Evolutionary conservation across 1,140 invertebrate species (phyloP).

Genomic region (Myzus persicae): DNA sequence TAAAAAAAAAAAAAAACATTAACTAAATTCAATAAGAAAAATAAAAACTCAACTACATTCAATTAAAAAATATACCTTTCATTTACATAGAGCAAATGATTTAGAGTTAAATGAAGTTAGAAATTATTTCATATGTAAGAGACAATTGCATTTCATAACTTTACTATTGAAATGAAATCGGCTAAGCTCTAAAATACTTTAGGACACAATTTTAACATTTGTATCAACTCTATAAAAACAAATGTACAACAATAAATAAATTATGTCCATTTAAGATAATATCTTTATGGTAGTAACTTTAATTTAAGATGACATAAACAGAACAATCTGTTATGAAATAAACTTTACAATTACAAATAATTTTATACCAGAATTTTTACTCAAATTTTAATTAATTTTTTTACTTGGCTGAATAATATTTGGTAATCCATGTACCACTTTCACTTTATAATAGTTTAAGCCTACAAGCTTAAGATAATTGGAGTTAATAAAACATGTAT

Average conservation of each 20-base stretch:
- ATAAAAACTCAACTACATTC: too few relatives aligned
- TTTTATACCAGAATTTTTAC: not conserved
- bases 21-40: too few relatives aligned
- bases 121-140: constrained; percentile 15
- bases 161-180: constrained; percentile 49
- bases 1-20: not conserved
- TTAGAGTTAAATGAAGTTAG: not conserved
- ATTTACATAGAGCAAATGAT: not conserved
- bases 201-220: constrained; percentile 41
- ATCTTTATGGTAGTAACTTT: not conserved
- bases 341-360: not conserved
- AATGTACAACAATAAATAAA: constrained; percentile 16
- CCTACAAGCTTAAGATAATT: not conserved
- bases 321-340: not conserved
- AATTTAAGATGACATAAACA: not conserved
- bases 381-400: not conserved
- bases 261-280: constrained; percentile 13
- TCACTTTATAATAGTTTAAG: not conserved
- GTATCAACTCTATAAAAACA: constrained; percentile 27
- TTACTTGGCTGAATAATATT: not conserved
- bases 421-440: not conserved
- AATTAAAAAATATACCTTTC: too few relatives aligned
- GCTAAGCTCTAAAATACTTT: constrained; percentile 31
- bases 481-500: not conserved
- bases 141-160: constrained; percentile 50